Evolutionary conservation across 1,140 invertebrate genomes (phyloP).

Genomic region (Drosophila takahashii): DNA sequence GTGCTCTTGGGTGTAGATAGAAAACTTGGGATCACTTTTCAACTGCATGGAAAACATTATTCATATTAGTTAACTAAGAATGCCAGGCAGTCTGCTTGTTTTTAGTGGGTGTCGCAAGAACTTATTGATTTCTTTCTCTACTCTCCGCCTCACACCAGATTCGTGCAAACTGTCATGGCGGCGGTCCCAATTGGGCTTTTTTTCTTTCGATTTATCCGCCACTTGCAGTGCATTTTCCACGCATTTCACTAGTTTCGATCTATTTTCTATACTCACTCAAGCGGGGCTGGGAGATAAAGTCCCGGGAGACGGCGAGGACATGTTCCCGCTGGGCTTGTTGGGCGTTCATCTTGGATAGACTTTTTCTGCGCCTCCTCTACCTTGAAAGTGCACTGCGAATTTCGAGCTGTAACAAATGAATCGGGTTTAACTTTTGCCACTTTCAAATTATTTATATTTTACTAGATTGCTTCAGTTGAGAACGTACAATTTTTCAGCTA

Average conservation of each 20-base stretch:
- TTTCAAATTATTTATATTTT: too few relatives aligned
- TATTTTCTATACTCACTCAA: constrained; percentile 92
- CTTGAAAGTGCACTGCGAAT: constrained; percentile 80
- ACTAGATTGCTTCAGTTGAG: too few relatives aligned
- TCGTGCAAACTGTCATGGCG: constrained; percentile 79
- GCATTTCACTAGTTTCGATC: constrained; percentile 12
- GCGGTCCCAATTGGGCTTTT: constrained; percentile 27
- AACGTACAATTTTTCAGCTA: constrained; percentile 80
- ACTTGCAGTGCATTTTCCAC: constrained; percentile 15
- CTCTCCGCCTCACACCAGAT: constrained; percentile 61
- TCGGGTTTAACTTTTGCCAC: too few relatives aligned
- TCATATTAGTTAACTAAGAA: background rate
- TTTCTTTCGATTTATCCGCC: constrained; percentile 1
- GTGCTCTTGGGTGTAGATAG: background rate
- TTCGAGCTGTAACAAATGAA: constrained; percentile 63
- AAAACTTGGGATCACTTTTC: background rate
- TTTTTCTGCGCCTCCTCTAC: constrained; percentile 61
- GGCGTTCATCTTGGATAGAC: constrained; percentile 73
- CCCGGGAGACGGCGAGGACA: constrained; percentile 95
- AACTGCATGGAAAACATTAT: background rate
- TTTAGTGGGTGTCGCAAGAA: constrained; percentile 34
- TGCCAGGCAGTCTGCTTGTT: background rate
- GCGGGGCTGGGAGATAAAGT: constrained; percentile 98
- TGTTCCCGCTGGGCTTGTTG: constrained; percentile 90
- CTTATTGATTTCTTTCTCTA: constrained; percentile 73